A percentile compares a stretch with the other conserved stretches of the same genome.
phyloP scores from a whole-genome alignment of 2,888 invertebrate species.

The Tolmerus cingulatus region DNA sequence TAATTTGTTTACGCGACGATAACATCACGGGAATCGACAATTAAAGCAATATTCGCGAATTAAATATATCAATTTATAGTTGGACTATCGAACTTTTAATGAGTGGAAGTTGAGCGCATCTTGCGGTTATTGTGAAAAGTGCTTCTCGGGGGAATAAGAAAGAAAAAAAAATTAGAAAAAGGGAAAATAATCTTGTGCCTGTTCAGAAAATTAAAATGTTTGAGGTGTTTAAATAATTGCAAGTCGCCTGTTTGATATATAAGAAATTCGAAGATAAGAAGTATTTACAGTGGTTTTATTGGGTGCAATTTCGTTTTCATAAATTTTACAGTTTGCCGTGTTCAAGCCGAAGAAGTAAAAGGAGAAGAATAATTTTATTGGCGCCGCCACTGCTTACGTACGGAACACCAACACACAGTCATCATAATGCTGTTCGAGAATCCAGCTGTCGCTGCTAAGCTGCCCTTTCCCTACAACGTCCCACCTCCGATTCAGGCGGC shows the following conservation, averaged over 20 bases:
- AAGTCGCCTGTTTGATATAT: not conserved
- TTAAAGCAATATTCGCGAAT: not conserved
- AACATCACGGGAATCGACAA: not conserved
- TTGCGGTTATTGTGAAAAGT: not conserved
- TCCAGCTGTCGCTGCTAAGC: conserved; percentile 70
- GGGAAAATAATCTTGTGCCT: not conserved
- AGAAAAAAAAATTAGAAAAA: not conserved
- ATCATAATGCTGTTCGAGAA: conserved; percentile 74
- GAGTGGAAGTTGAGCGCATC: not conserved
- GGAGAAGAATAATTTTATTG: not conserved
- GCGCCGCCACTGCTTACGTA: conserved; percentile 21
- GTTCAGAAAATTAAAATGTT: conserved; percentile 1
- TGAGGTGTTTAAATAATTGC: not conserved
- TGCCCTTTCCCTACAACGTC: conserved; percentile 76
- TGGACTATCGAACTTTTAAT: not conserved
- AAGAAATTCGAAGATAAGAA: not conserved
- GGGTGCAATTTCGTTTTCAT: not conserved
- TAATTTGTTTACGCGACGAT: not conserved
- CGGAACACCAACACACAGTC: not conserved
- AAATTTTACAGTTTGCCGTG: not conserved
- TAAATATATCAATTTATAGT: not conserved
- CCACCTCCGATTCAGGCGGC: conserved; percentile 71
- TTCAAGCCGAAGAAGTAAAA: not conserved
- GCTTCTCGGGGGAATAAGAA: not conserved
- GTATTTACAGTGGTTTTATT: not conserved